Evolutionary conservation across 2,113 vertebrate species (phyloP).

Genomic region (Rhinolophus ferrumequinum): DNA sequence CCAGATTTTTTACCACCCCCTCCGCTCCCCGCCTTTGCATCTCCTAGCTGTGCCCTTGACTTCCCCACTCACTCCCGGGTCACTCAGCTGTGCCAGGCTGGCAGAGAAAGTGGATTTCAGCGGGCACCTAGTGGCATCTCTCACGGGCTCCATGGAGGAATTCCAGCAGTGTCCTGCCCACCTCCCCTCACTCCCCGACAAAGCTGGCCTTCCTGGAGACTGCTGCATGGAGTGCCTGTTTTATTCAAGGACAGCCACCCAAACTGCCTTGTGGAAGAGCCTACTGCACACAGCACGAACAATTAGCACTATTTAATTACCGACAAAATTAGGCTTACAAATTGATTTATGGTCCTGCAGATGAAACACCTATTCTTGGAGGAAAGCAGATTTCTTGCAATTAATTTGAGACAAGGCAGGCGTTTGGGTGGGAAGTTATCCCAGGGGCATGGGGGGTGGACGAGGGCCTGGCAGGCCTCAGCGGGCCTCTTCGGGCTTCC

Average conservation of each 20-base stretch:
- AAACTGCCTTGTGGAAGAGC: background rate
- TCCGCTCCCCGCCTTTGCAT: background rate
- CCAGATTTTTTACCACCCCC: fast-evolving
- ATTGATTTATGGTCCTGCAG: slow-evolving; percentile 39
- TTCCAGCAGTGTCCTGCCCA: background rate
- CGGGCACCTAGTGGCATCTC: fast-evolving
- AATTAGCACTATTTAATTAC: slow-evolving; percentile 72
- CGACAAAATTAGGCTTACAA: slow-evolving; percentile 20
- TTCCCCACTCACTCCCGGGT: fast-evolving
- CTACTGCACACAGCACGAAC: background rate
- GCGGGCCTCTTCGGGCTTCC: too few relatives aligned
- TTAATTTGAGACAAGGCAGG: background rate
- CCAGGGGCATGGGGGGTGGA: background rate
- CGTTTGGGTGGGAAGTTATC: background rate
- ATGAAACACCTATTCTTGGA: slow-evolving; percentile 20
- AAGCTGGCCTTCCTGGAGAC: background rate
- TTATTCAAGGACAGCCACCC: background rate
- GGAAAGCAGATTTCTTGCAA: slow-evolving; percentile 2
- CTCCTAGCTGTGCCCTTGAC: fast-evolving
- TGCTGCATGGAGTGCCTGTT: background rate
- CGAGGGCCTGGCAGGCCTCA: background rate
- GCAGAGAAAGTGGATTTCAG: fast-evolving
- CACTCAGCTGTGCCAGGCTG: background rate
- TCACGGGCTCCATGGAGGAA: fast-evolving
- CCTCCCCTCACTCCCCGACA: fast-evolving